phyloP scores from a whole-genome alignment of 2,113 vertebrate species.

The Trematocara macrostoma region DNA sequence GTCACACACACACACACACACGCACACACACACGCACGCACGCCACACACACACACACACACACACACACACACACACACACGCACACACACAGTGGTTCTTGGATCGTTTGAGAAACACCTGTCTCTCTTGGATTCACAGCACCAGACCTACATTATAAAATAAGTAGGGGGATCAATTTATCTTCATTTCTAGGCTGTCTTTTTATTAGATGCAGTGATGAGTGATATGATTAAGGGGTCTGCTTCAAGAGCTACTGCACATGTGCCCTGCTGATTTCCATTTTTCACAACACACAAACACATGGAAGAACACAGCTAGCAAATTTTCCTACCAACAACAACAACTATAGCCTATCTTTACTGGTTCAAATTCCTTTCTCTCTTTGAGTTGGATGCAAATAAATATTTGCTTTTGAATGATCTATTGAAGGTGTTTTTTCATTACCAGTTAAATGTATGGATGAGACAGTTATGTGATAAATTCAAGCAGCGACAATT shows the following conservation, averaged over 20 bases:
- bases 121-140: slow-evolving; percentile 21
- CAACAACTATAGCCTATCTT: fast-evolving
- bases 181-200: slow-evolving; percentile 28
- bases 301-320: background rate
- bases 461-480: background rate
- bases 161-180: slow-evolving; percentile 12
- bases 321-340: background rate
- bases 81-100: background rate
- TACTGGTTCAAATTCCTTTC: background rate
- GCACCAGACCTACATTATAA: background rate
- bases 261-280: background rate
- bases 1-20: background rate
- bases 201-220: background rate
- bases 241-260: background rate
- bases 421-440: background rate
- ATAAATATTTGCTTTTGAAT: background rate
- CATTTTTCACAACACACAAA: background rate
- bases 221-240: slow-evolving; percentile 11
- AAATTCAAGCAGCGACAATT: background rate
- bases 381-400: background rate
- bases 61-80: fast-evolving
- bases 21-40: background rate
- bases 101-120: background rate
- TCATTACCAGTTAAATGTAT: background rate
- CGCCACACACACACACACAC: background rate